These are phyloP conservation scores for Hyalella azteca DNA, from an alignment of 2,888 invertebrate genomes.

Conservation along the genomic window DNA sequence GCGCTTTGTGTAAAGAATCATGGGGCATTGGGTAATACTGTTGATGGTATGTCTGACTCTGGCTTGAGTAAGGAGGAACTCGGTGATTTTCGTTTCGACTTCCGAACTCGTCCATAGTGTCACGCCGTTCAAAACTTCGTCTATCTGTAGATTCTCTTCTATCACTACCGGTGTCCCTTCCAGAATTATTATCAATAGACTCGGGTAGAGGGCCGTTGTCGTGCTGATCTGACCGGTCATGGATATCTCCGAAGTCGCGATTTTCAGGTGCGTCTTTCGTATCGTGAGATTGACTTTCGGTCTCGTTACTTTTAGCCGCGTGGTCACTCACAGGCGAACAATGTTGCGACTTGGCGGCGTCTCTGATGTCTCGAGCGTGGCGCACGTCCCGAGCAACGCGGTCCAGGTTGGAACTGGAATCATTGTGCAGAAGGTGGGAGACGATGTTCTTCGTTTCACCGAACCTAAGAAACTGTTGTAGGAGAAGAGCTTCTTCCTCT, in stretches of 20 bases:
- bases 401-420: conserved; percentile 47
- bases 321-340: background rate
- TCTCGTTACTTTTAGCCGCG: background rate
- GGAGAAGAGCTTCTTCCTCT: conserved; percentile 88
- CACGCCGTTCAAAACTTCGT: conserved; percentile 27
- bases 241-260: conserved; percentile 26
- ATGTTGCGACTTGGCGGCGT: conserved; percentile 26
- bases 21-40: conserved; percentile 42
- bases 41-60: conserved; percentile 30
- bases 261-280: conserved; percentile 12
- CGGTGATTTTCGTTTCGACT: conserved; percentile 33
- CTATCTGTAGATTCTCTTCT: conserved; percentile 26
- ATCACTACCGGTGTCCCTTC: background rate
- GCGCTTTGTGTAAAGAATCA: conserved; percentile 35
- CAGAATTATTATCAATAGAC: background rate
- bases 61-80: conserved; percentile 35
- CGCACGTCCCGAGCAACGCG: conserved; percentile 57
- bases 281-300: conserved; percentile 61
- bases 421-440: conserved; percentile 67
- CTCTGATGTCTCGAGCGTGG: conserved; percentile 39
- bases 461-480: conserved; percentile 89
- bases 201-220: conserved; percentile 16
- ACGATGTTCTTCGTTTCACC: conserved; percentile 86
- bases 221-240: conserved; percentile 26
- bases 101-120: conserved; percentile 20